These are phyloP conservation scores for Sylvilagus bachmani DNA, from an alignment of 2,113 vertebrate species.

Conservation along the genomic window DNA sequence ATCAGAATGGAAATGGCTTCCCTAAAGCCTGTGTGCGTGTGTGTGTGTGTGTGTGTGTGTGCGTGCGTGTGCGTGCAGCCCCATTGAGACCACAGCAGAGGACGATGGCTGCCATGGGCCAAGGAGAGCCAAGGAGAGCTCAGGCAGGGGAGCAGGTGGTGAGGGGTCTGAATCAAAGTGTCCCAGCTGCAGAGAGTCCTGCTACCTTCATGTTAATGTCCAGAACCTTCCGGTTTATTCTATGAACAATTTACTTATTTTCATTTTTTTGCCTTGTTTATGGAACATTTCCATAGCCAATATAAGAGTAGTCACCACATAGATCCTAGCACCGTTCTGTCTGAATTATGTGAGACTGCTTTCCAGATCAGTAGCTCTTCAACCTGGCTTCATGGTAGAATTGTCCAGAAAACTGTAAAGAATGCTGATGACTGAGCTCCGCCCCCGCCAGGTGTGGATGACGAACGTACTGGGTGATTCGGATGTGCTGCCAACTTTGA, in stretches of 20 bases:
- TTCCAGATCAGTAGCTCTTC: not conserved
- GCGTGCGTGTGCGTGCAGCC: too few relatives aligned
- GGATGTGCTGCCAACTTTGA: not conserved
- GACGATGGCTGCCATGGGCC: not conserved
- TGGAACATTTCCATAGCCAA: accelerated
- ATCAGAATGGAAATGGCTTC: not conserved
- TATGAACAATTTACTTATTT: not conserved
- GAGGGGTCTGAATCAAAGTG: accelerated
- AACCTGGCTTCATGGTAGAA: not conserved
- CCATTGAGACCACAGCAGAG: not conserved
- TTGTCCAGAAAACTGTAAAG: not conserved
- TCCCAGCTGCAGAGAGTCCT: not conserved
- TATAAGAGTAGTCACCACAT: not conserved
- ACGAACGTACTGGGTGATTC: not conserved
- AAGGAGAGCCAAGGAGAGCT: not conserved
- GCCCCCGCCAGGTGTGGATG: not conserved
- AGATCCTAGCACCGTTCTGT: not conserved
- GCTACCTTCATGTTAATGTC: not conserved
- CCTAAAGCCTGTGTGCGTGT: not conserved
- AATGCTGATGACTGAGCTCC: not conserved
- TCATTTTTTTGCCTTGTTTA: not conserved
- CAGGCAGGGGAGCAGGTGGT: too few relatives aligned
- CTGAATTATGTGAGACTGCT: not conserved
- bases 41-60: not conserved
- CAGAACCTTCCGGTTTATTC: not conserved